Conservation (phyloP, 2,888 invertebrate species). For the Drosophila barbarae region DNA sequence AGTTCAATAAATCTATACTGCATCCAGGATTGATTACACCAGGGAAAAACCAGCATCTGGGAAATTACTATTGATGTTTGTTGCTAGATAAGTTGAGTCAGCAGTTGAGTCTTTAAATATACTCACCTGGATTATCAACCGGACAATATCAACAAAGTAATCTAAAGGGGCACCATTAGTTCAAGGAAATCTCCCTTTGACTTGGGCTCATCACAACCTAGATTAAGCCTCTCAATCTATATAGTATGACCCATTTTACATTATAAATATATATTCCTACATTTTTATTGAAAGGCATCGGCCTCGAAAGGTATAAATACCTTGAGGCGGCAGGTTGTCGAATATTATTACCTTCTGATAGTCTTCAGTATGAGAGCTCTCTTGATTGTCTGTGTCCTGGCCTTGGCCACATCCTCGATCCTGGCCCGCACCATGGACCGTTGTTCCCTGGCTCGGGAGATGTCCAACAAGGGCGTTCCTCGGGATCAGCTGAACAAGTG, state of each 20-base stretch:
- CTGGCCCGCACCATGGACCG: conserved; percentile 55
- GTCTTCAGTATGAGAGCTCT: conserved; percentile 37
- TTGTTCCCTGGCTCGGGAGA: conserved; percentile 67
- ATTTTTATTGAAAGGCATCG: neutral
- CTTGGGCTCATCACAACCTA: neutral
- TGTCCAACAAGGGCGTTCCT: conserved; percentile 68
- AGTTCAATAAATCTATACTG: neutral
- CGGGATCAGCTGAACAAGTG: conserved; percentile 61
- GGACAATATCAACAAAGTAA: neutral
- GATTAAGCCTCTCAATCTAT: too few species aligned
- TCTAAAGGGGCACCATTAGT: neutral
- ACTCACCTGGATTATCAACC: neutral
- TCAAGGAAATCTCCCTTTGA: neutral
- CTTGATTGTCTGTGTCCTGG: conserved; percentile 31
- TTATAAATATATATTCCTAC: neutral
- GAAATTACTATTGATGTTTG: neutral
- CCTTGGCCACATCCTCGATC: conserved; percentile 33
- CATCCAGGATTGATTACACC: neutral
- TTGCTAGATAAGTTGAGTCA: neutral
- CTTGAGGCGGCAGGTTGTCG: neutral
- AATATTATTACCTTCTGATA: neutral
- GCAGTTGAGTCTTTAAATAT: neutral
- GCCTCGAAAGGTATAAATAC: neutral
- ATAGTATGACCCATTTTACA: neutral
- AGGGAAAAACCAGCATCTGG: neutral